phyloP scores from a whole-genome alignment of 2,113 vertebrate genomes.

The Onychostoma macrolepis region DNA sequence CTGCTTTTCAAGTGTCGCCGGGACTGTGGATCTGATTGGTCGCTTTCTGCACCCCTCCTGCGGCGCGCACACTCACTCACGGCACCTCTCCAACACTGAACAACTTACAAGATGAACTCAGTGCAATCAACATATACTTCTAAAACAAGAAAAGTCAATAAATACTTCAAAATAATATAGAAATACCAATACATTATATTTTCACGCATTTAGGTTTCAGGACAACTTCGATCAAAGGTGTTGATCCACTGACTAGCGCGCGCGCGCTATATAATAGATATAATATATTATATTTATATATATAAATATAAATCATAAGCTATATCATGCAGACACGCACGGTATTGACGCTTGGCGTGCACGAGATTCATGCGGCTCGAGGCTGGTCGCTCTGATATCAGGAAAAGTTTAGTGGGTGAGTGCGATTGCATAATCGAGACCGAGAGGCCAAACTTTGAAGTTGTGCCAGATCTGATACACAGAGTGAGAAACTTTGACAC shows the following conservation, averaged over 20 bases:
- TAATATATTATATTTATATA: no score
- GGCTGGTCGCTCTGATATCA: not conserved
- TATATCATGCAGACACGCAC: not conserved
- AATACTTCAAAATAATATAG: not conserved
- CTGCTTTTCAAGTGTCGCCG: conserved; percentile 57
- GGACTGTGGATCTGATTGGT: conserved; percentile 67
- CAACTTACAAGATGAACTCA: not conserved
- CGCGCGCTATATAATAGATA: no score
- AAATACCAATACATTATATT: not conserved
- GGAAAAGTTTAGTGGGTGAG: conserved; percentile 41
- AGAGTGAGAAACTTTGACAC: not conserved
- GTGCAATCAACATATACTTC: not conserved
- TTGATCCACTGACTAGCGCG: no score
- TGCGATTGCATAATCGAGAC: conserved; percentile 68
- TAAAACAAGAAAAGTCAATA: not conserved
- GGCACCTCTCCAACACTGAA: not conserved
- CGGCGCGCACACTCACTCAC: not conserved
- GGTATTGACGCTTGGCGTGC: not conserved
- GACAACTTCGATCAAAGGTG: no score
- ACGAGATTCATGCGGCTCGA: not conserved
- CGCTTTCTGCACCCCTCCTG: conserved; percentile 36
- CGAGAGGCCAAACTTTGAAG: conserved; percentile 49
- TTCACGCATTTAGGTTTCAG: no score
- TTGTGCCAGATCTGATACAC: conserved; percentile 13
- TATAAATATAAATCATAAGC: not conserved